These are phyloP conservation scores for Metopia argyrocephala DNA, from an alignment of 2,888 invertebrate species.

Conservation along the genomic window DNA sequence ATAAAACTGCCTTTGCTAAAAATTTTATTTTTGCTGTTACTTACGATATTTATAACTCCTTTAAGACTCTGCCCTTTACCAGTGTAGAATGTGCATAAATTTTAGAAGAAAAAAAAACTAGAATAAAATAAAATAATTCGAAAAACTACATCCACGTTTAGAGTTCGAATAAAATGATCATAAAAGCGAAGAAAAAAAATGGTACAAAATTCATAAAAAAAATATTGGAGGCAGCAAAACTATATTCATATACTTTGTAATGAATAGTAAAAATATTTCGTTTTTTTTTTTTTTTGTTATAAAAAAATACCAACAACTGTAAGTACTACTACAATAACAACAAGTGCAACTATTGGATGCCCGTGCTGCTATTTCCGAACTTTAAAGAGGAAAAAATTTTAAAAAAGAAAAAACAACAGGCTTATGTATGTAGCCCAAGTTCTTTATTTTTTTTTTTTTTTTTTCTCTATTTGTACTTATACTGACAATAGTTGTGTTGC, in stretches of 20 bases:
- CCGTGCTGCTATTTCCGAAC: background rate
- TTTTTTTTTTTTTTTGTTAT: background rate
- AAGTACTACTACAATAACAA: slow-evolving; percentile 11
- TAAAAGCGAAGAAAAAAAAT: background rate
- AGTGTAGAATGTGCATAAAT: background rate
- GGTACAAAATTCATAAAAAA: background rate
- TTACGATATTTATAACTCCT: too few relatives aligned
- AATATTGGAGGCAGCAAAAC: background rate
- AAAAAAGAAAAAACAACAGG: background rate
- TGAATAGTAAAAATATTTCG: slow-evolving; percentile 38
- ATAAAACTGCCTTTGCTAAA: too few relatives aligned
- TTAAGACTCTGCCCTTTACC: too few relatives aligned
- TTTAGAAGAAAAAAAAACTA: background rate
- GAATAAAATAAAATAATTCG: background rate
- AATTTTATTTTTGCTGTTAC: too few relatives aligned
- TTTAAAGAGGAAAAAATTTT: too few relatives aligned
- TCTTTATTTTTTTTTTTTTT: background rate
- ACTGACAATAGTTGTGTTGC: background rate
- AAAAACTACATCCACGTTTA: background rate
- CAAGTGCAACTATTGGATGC: slow-evolving; percentile 32
- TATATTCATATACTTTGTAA: slow-evolving; percentile 20
- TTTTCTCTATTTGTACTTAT: background rate
- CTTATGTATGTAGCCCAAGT: background rate
- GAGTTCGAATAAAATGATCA: background rate
- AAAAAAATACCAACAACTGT: slow-evolving; percentile 33